A percentile compares a stretch with the other conserved stretches of the same genome.
Evolutionary conservation across 2,113 vertebrate genomes (phyloP).

Genomic region (pig (Sus scrofa)): DNA sequence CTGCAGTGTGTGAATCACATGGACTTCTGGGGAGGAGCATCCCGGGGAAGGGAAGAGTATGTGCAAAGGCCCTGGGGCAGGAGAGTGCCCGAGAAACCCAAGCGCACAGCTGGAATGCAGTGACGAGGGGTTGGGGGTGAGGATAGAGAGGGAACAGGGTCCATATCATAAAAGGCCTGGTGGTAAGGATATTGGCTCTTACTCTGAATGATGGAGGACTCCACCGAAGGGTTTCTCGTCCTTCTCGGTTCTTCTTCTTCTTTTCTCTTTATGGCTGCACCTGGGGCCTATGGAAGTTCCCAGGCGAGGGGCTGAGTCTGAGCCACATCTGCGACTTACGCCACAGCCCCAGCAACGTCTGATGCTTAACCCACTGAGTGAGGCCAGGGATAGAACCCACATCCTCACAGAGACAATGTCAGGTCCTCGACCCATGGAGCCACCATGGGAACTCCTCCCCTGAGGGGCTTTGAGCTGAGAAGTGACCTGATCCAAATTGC

Average conservation of each 20-base stretch:
- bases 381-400: too few species aligned
- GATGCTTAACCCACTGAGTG: too few species aligned
- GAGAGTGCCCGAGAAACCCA: background rate
- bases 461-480: background rate
- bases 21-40: background rate
- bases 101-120: fast-evolving
- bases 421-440: too few species aligned
- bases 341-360: too few species aligned
- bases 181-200: background rate
- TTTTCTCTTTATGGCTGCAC: too few species aligned
- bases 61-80: background rate
- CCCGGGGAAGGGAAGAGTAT: background rate
- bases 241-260: too few species aligned
- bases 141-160: background rate
- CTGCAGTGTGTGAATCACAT: background rate
- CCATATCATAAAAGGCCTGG: background rate
- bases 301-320: too few species aligned
- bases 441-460: too few species aligned
- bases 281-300: too few species aligned
- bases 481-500: fast-evolving
- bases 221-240: too few species aligned
- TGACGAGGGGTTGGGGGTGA: fast-evolving
- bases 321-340: too few species aligned
- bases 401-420: too few species aligned
- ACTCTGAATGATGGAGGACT: background rate